Evolutionary conservation across 2,113 vertebrate genomes (phyloP).

Genomic region (Nestor notabilis): DNA sequence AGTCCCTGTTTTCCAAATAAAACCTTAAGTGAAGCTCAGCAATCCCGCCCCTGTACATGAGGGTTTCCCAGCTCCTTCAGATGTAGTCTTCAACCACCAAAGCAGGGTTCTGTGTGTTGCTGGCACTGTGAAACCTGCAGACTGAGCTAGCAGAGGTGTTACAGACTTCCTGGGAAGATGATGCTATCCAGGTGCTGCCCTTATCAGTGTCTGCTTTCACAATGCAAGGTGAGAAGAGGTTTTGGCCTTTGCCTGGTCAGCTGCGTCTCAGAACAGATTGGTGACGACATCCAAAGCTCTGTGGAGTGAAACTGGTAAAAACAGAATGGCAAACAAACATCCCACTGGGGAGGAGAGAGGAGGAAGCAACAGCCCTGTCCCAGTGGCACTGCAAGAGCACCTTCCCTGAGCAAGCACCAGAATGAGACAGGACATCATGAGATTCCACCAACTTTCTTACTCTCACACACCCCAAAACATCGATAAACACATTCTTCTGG

Average conservation of each 20-base stretch:
- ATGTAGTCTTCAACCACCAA: background rate
- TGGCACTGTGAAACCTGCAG: background rate
- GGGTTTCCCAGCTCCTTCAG: background rate
- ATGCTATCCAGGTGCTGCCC: background rate
- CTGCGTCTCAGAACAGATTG: background rate
- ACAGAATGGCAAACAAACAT: background rate
- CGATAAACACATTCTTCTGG: conserved; percentile 12
- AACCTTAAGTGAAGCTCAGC: background rate
- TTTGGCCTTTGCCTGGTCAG: background rate
- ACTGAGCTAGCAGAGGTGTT: background rate
- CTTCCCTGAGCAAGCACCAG: background rate
- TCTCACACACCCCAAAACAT: background rate
- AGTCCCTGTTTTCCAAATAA: background rate
- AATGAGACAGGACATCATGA: background rate
- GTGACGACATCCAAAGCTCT: background rate
- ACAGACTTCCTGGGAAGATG: background rate
- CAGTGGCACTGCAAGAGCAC: background rate
- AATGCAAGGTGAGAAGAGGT: background rate
- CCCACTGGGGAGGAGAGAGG: background rate
- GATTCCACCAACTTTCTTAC: background rate
- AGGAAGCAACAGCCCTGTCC: background rate
- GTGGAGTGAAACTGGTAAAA: background rate
- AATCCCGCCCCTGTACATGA: accelerated
- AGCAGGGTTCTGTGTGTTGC: background rate
- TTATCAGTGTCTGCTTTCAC: background rate